Conservation (phyloP, 2,113 vertebrate species). For the Petroica traversi region DNA sequence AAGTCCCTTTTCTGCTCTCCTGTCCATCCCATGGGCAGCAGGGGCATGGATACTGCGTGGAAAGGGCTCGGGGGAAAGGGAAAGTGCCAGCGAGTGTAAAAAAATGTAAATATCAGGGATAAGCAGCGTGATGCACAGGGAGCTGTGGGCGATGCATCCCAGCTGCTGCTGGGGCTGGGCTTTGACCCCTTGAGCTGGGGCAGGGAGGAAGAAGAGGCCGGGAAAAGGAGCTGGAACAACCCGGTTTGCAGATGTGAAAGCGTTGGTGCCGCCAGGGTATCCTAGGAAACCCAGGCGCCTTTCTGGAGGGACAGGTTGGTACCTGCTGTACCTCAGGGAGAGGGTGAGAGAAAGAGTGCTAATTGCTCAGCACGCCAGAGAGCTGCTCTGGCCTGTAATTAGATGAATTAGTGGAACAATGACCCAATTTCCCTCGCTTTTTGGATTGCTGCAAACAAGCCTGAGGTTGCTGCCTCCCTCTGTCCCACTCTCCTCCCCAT, state of each 20-base stretch:
- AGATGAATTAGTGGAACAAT: conserved; percentile 61
- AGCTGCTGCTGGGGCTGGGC: not conserved
- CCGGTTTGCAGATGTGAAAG: conserved; percentile 20
- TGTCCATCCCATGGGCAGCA: not conserved
- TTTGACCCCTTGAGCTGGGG: not conserved
- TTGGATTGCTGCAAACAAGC: not conserved
- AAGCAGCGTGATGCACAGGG: not conserved
- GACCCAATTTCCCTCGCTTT: conserved; percentile 48
- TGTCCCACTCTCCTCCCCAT: not conserved
- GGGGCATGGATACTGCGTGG: accelerated
- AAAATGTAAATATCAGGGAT: not conserved
- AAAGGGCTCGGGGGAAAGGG: not conserved
- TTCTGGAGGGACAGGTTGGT: conserved; percentile 42
- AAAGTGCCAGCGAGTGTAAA: not conserved
- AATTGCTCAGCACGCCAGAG: conserved; percentile 43
- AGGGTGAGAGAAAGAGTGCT: conserved; percentile 15
- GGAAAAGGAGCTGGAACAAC: not conserved
- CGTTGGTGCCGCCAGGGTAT: conserved; percentile 34
- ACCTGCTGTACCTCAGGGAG: conserved; percentile 14
- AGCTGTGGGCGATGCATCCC: not conserved
- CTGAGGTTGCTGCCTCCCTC: not conserved
- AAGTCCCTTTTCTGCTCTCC: not conserved
- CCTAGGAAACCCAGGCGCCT: conserved; percentile 66
- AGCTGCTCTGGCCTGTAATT: conserved; percentile 65
- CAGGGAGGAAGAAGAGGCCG: not conserved